phyloP scores from a whole-genome alignment of 2,888 invertebrate genomes.

The Venusia cambrica region DNA sequence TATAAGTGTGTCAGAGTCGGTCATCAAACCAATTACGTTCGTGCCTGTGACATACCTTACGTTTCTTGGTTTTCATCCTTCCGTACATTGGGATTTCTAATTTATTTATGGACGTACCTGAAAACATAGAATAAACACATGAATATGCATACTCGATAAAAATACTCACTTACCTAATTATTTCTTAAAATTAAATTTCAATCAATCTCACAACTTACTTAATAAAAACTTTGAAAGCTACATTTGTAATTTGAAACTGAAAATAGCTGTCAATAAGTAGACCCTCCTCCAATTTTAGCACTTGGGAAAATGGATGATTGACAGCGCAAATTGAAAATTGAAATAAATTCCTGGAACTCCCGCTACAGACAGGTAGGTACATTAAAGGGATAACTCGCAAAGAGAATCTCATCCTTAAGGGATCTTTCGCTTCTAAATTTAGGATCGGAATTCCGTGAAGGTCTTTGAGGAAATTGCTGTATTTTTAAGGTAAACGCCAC shows the following conservation, averaged over 20 bases:
- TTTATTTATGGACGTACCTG: too few relatives aligned
- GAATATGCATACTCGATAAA: too few relatives aligned
- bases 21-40: too few relatives aligned
- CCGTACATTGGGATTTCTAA: too few relatives aligned
- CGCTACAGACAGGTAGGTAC: constrained; percentile 29
- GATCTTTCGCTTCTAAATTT: constrained; percentile 43
- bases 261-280: constrained; percentile 21
- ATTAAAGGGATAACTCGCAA: constrained; percentile 47
- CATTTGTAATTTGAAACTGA: constrained; percentile 5
- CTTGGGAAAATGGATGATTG: constrained; percentile 38
- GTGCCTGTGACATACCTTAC: too few relatives aligned
- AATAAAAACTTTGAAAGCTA: constrained; percentile 2
- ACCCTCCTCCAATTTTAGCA: constrained; percentile 37
- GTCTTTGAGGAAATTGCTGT: background rate
- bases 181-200: too few relatives aligned
- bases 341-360: constrained; percentile 41
- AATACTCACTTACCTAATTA: too few relatives aligned
- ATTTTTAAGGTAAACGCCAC: background rate
- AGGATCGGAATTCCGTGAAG: constrained; percentile 41
- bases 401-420: constrained; percentile 43
- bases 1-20: background rate
- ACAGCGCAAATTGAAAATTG: constrained; percentile 39
- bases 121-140: too few relatives aligned
- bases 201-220: too few relatives aligned
- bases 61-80: too few relatives aligned